Percentiles rank a stretch among this genome's conserved stretches.
Evolutionary conservation across 2,113 vertebrate species (phyloP).

Genomic region (Hylia prasina): DNA sequence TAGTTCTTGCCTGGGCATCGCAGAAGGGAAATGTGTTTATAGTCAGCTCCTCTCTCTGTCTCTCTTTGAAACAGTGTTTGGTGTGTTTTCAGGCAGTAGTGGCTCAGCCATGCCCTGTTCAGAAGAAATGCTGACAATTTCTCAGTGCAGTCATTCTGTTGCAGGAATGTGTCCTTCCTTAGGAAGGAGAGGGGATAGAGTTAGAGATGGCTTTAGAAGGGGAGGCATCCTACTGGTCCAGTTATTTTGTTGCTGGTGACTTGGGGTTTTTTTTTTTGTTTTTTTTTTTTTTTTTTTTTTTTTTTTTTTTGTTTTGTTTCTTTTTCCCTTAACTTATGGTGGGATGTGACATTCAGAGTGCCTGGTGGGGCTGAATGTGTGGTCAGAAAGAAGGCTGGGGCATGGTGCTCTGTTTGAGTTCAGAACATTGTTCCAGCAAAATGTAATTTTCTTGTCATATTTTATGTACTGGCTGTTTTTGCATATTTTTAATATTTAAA

Average conservation of each 20-base stretch:
- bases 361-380: neutral
- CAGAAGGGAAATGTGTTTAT: neutral
- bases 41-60: neutral
- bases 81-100: neutral
- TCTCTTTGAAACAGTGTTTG: neutral
- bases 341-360: neutral
- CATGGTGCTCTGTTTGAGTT: neutral
- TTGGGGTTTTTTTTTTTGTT: neutral
- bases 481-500: conserved; percentile 70
- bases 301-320: neutral
- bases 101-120: neutral
- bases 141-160: neutral
- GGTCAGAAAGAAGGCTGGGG: neutral
- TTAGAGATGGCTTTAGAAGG: neutral
- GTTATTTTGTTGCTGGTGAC: neutral
- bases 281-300: neutral
- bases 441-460: conserved; percentile 46
- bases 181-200: neutral
- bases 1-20: neutral
- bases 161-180: neutral
- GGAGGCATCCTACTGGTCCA: neutral
- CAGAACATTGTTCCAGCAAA: neutral
- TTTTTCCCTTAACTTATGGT: neutral
- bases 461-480: conserved; percentile 58
- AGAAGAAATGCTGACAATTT: neutral